Percentiles rank a stretch among this genome's conserved stretches.
Evolutionary conservation across 2,113 vertebrate genomes (phyloP).

Genomic region (Gambusia affinis): DNA sequence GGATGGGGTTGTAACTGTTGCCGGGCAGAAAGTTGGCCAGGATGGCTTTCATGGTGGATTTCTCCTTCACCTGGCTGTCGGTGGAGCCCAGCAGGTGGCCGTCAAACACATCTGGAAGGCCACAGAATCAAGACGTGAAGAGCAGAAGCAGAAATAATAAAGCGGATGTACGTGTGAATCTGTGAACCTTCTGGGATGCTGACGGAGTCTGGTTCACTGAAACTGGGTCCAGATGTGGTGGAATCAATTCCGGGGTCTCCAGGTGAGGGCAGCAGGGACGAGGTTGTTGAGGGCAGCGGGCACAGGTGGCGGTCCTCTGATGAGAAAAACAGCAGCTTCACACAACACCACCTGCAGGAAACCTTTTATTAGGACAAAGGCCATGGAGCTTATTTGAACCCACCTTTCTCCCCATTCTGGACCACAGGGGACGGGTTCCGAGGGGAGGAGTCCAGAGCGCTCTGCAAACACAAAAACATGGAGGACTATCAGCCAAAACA

Average conservation of each 20-base stretch:
- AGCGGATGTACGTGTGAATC: background rate
- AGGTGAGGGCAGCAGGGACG: slow-evolving; percentile 85
- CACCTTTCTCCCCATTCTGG: slow-evolving; percentile 95
- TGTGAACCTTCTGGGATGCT: slow-evolving; percentile 88
- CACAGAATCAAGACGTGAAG: background rate
- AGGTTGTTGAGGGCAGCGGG: slow-evolving; percentile 83
- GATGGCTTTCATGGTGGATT: slow-evolving; percentile 99
- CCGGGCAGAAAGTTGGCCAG: slow-evolving; percentile 96
- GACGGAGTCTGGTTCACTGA: slow-evolving; percentile 86
- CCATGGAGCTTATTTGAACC: background rate
- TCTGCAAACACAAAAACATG: slow-evolving; percentile 68
- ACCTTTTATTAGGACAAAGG: background rate
- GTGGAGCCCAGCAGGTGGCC: slow-evolving; percentile 90
- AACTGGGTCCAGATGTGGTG: slow-evolving; percentile 66
- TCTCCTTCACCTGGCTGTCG: slow-evolving; percentile 98
- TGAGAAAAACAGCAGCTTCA: background rate
- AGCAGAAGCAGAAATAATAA: background rate
- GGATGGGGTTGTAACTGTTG: slow-evolving; percentile 95
- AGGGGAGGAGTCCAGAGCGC: slow-evolving; percentile 89
- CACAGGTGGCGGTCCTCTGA: slow-evolving; percentile 92
- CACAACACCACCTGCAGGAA: background rate
- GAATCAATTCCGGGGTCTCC: slow-evolving; percentile 84
- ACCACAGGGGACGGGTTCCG: slow-evolving; percentile 91
- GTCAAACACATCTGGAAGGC: slow-evolving; percentile 90
- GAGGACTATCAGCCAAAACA: background rate